Evolutionary conservation across 2,888 invertebrate genomes (phyloP), one percentile per base, ranked within the genome.

Genomic region (Pedicia rivosa): DNA sequence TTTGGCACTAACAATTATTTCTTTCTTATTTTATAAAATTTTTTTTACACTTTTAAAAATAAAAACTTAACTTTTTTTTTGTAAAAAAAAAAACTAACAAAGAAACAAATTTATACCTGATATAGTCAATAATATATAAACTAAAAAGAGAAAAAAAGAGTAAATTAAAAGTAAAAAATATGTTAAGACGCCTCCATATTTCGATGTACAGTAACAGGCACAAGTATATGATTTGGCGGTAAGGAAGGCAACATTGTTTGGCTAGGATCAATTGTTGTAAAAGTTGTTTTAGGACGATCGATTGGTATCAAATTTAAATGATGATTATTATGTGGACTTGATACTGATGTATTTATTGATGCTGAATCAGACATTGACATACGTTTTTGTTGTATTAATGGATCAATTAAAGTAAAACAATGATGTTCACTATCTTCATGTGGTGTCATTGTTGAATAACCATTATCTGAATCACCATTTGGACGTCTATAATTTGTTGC

Each of bases 381-480:
- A 9, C 59, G 49, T 45, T 59, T 67, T 41, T 67, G 65, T 37
- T 65, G 58, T 41, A 76, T 59, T 25, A 69, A 63, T 1, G 76
- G 72, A 48, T 77, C 78, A 33, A 74, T 70, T 7, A 75, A 66
- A 14, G 77, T 79, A 47, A 81, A 78, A 7, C 78, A 79, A 45
- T 81, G 74, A 47, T 82, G 80, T 53, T 87, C 86, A 2, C 82
- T 83, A 53, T 87, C 87, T 51, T 88, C 87, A 48, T 87, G 86
- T 2, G 84, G 86, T 2, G 87, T 88, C 88, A 88, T 88, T 0
- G 88, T 88, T 3, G 87, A 88, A 59, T 92, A 92, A 2, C 92
- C 92, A 53, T 91, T 88, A 63, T 92, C 92, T n/a, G 86, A 88
- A 43, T 60, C 60, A 12, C 59, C 59, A 44, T 60, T 60, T 4